Conservation (phyloP, 1,140 invertebrate species). For the Drosophila teissieri region DNA sequence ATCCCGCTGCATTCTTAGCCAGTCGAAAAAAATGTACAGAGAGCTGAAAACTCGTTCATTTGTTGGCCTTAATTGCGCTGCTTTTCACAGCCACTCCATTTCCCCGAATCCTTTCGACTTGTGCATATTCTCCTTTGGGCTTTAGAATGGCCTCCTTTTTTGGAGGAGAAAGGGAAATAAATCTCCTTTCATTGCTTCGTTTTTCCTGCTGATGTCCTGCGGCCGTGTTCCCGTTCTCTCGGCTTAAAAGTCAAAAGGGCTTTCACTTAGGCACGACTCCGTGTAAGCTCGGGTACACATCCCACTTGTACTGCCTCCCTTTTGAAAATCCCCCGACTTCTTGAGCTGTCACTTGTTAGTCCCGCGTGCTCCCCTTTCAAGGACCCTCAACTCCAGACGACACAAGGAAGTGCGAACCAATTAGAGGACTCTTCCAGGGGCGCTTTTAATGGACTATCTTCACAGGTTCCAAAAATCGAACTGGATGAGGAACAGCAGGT, state of each 20-base stretch:
- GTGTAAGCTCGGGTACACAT: slow-evolving; percentile 18
- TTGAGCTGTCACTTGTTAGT: slow-evolving; percentile 37
- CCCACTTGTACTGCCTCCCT: slow-evolving; percentile 22
- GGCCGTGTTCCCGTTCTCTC: slow-evolving; percentile 26
- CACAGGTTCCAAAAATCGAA: slow-evolving; percentile 41
- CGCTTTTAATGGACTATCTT: slow-evolving; percentile 10
- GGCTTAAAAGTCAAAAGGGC: slow-evolving; percentile 56
- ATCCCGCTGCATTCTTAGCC: neutral
- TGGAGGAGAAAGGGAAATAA: neutral
- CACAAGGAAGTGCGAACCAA: slow-evolving; percentile 39
- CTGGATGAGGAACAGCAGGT: slow-evolving; percentile 36
- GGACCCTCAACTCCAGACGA: slow-evolving; percentile 24
- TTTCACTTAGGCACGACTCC: slow-evolving; percentile 40
- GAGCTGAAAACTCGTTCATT: slow-evolving; percentile 35
- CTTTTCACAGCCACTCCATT: slow-evolving; percentile 24
- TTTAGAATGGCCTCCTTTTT: slow-evolving; percentile 27
- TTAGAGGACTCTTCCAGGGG: slow-evolving; percentile 6
- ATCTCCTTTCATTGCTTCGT: slow-evolving; percentile 17
- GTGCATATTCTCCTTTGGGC: slow-evolving; percentile 1
- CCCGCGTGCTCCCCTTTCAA: slow-evolving; percentile 5
- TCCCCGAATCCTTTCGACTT: slow-evolving; percentile 7
- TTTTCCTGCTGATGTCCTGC: slow-evolving; percentile 22
- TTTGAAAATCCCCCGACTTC: slow-evolving; percentile 5
- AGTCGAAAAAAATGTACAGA: neutral
- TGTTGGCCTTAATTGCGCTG: slow-evolving; percentile 49